phyloP scores from a whole-genome alignment of 2,888 invertebrate genomes.

The Stomorhina lunata region DNA sequence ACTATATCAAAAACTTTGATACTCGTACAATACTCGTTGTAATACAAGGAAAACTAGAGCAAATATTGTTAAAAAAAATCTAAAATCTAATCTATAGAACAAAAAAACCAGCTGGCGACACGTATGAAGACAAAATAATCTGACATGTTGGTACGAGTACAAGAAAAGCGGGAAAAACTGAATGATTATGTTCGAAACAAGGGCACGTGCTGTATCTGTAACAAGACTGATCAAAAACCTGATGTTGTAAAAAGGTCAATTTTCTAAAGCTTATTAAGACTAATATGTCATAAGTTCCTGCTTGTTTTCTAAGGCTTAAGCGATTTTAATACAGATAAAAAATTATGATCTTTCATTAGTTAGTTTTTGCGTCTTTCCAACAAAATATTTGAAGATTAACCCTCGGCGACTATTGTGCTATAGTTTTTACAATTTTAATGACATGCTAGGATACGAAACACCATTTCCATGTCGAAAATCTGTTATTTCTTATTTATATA shows the following conservation, averaged over 20 bases:
- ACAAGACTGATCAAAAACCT: slow-evolving; percentile 60
- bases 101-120: not conserved
- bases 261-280: not conserved
- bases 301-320: not conserved
- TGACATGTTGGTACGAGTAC: slow-evolving; percentile 38
- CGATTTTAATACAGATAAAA: slow-evolving; percentile 17
- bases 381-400: no score
- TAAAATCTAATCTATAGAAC: not conserved
- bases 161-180: slow-evolving; percentile 20
- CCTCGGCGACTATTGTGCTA: no score
- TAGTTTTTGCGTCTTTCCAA: no score
- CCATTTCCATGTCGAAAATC: no score
- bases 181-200: slow-evolving; percentile 34
- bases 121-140: not conserved
- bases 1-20: slow-evolving; percentile 5
- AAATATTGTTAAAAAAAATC: slow-evolving; percentile 28
- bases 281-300: not conserved
- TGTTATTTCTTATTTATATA: no score
- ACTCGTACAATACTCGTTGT: slow-evolving; percentile 19
- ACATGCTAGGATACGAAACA: no score
- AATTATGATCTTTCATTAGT: no score
- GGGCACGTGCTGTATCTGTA: slow-evolving; percentile 59
- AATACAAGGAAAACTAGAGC: slow-evolving; percentile 58
- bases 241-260: slow-evolving; percentile 61
- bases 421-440: no score